Base-by-base conservation (phyloP, 2,888 invertebrate species). In the Dolichopus griseipennis region DNA sequence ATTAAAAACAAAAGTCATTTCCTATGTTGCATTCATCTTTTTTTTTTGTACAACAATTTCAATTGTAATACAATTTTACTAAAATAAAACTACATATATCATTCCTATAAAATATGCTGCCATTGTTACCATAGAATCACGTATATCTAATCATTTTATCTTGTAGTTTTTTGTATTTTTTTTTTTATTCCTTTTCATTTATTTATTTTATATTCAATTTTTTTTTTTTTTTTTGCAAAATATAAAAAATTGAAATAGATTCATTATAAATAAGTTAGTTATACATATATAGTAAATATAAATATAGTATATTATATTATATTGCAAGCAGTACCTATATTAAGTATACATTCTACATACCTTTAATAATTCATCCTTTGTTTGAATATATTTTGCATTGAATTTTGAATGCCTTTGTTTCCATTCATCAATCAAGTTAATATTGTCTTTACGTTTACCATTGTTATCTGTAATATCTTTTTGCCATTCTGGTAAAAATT, bases 351-450 rank as follows among this genome's bases (percentile, higher is more conserved):
- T 10, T 7, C 20, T 69, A 72, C 73, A 65, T 73, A 75, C 72
- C 66, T 86, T 82, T 69, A 88, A 76, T 18, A 93, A 83, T 69
- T 89, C 86, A 0, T 83, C 80, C 70, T 85, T 84, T 63, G 87
- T 89, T 73, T 87, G 86, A 6, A 92, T 87, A 73, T 87, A 91
- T 66, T 84, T 74, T 0, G 77, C 78, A 33, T 75, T 75, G 65
- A 75, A 43, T 15, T 71, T 73, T 71, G 73, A 80, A 71, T 76
- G 76, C 76, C 78, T 83, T 0, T 77, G 73, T 65, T 84, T 77
- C 92, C 93, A 93, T 71, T 85, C 85, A 22, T 84, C 79, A 65
- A 91, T 88, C 33, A 92, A 83, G 77, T 92, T 86, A 5, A 79
- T 78, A 0, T 85, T 86, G 73, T 92, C 92, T 9, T 78, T 70